Evolutionary conservation across 2,113 vertebrate species (phyloP), one percentile per base, ranked within the genome.

Genomic region (Erinaceus europaeus): DNA sequence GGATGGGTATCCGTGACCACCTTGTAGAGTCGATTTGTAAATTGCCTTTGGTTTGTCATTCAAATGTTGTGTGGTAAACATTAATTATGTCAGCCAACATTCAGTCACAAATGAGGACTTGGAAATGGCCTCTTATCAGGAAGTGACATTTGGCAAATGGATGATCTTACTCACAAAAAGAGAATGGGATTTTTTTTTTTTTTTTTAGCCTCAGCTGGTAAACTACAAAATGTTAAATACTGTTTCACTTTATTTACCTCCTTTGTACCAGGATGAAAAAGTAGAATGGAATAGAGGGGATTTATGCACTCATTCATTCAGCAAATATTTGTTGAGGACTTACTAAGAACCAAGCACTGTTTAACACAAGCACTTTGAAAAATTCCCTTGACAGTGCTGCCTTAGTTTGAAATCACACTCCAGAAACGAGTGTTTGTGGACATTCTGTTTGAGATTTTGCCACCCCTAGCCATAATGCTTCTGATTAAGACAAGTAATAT

Each of bases 1-100:
- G 84, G 57, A 57, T 79, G 62, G 53, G 73, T 94, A 92, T 94
- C 86, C 90, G 68, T 88, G 91, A 92, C 89, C 59, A 55, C 75
- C 93, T 81, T 38, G 5, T 20, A 46, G 73, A 84, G 89, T 50
- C 91, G 91, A 91, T 95, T 95, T 94, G 89, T 92, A 94, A 95
- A 92, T 94, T 91, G 94, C 93, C 91, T 95, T 91, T 68, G 91
- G 95, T 96, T 97, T 96, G 94, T 97, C 93, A 97, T 97, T 97
- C 96, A 95, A 76, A 96, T 93, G 87, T 94, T 94, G 91, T 95
- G 53, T 77, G 86, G 92, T 68, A 92, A 96, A 94, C 96, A 94
- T 97, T 96, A 96, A 97, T 97, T 97, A 95, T 96, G 96, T 96
- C 96, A 94, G 93, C 92, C 96, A 95, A 95, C 96, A 93, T 97